Percentiles rank a stretch among this genome's conserved stretches.
These are phyloP conservation scores for Ochotona curzoniae DNA, from an alignment of 2,113 vertebrate genomes.

Conservation along the genomic window DNA sequence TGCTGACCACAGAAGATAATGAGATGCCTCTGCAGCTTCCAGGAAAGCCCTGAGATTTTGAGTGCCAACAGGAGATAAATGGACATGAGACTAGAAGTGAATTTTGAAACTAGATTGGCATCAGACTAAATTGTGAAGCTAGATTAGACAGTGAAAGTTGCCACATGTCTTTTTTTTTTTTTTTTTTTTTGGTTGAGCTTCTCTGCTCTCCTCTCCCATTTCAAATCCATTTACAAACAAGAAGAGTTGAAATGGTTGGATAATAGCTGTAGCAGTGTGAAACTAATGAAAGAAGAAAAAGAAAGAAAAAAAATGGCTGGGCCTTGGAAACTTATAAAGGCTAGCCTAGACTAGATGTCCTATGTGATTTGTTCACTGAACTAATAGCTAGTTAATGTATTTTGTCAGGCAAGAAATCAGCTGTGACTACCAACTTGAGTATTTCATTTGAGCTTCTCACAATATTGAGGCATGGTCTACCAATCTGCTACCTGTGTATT, in stretches of 20 bases:
- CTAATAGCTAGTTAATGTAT: not conserved
- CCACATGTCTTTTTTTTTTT: not conserved
- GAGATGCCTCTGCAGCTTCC: not conserved
- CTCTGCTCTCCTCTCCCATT: not conserved
- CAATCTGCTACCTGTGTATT: not conserved
- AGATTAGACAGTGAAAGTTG: constrained; percentile 9
- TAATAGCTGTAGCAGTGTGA: constrained; percentile 28
- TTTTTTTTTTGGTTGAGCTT: not conserved
- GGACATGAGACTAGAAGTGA: not conserved
- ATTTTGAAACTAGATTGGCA: not conserved
- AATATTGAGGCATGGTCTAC: not conserved
- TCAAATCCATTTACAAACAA: not conserved
- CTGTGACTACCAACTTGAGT: not conserved
- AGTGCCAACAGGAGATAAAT: not conserved
- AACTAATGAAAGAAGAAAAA: not conserved
- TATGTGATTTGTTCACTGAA: not conserved
- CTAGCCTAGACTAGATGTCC: not conserved
- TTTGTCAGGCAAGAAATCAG: not conserved
- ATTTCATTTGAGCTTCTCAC: not conserved
- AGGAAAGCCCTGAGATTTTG: not conserved
- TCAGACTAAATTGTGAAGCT: constrained; percentile 10
- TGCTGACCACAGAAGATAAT: not conserved
- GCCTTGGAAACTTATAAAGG: not conserved
- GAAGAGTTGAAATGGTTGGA: not conserved
- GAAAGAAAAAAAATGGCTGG: not conserved